These are phyloP conservation scores for Tragulus kanchil DNA, from an alignment of 2,113 vertebrate genomes.

Conservation along the genomic window DNA sequence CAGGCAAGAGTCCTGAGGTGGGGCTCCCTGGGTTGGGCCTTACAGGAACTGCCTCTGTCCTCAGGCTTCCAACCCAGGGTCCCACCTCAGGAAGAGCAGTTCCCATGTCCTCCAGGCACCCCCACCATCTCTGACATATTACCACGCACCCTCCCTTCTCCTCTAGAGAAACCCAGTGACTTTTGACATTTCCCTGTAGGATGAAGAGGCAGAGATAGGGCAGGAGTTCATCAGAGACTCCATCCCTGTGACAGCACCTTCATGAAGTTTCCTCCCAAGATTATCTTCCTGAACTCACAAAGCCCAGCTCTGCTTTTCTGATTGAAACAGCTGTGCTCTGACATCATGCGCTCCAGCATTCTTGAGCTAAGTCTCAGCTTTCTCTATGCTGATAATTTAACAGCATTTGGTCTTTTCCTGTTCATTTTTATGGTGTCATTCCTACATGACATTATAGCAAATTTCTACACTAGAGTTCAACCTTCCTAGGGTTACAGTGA, in stretches of 20 bases:
- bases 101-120: neutral
- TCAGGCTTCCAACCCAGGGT: no score
- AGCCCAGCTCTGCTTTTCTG: neutral
- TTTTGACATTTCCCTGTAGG: neutral
- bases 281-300: neutral
- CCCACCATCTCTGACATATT: neutral
- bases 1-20: neutral
- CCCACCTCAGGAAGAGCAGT: neutral
- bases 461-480: neutral
- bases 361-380: no score
- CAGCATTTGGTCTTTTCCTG: neutral
- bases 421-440: neutral
- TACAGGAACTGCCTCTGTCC: neutral
- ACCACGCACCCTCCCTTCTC: neutral
- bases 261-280: neutral
- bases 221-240: neutral
- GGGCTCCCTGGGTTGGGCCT: neutral
- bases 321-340: neutral
- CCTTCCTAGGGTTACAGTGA: no score
- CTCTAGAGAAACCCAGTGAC: neutral
- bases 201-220: neutral
- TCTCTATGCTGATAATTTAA: neutral
- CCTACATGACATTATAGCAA: neutral
- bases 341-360: neutral
- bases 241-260: neutral